A percentile compares a stretch with the other conserved stretches of the same genome.
These are phyloP conservation scores for Trichomycterus rosablanca DNA, from an alignment of 2,113 vertebrate genomes.

Conservation along the genomic window DNA sequence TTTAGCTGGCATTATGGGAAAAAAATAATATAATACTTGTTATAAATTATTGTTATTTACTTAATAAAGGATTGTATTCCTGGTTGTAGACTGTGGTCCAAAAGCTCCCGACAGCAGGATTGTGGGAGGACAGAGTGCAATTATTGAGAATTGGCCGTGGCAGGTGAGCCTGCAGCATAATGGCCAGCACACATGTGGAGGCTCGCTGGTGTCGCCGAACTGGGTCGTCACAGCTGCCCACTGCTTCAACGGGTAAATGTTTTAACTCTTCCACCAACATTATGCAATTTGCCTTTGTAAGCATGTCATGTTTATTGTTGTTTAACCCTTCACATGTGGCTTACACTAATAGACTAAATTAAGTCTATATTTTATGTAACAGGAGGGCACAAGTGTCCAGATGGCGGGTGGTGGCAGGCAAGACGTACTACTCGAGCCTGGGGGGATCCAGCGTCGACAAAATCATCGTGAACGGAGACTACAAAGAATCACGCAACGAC, in stretches of 20 bases:
- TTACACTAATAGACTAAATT: neutral
- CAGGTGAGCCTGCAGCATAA: conserved; percentile 82
- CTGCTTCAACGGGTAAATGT: conserved; percentile 69
- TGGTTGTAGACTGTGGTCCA: conserved; percentile 70
- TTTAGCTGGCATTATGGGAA: no score
- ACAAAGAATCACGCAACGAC: conserved; percentile 52
- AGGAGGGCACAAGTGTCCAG: conserved; percentile 57
- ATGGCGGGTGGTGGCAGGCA: conserved; percentile 75
- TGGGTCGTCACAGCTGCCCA: conserved; percentile 81
- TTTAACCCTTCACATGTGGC: neutral
- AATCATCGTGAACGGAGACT: conserved; percentile 66
- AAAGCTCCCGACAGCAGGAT: conserved; percentile 58
- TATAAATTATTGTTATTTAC: no score
- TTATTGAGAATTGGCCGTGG: conserved; percentile 82
- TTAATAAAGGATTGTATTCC: conserved; percentile 2
- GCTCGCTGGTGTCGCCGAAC: conserved; percentile 71
- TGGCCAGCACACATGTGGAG: conserved; percentile 78
- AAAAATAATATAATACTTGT: no score
- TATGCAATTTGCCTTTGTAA: neutral
- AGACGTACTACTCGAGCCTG: conserved; percentile 46
- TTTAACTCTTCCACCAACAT: neutral
- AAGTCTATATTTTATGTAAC: neutral
- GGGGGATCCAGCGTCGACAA: conserved; percentile 69
- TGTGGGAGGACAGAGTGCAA: conserved; percentile 70
- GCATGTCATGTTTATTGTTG: no score